Base-by-base conservation (phyloP, 2,888 invertebrate species). In the Melinaea marsaeus region DNA sequence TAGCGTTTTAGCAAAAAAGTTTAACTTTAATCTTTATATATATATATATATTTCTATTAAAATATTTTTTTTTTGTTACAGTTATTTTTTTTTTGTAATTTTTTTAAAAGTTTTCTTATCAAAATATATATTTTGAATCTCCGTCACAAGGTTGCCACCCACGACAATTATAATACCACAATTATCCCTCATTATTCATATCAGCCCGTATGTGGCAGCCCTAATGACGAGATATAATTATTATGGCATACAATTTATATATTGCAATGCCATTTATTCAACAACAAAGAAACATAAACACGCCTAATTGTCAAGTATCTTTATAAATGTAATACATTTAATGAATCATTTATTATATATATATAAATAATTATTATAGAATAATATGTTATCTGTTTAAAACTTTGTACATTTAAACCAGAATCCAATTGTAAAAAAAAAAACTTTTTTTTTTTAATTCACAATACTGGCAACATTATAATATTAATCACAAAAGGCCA, bases 271-370 rank as follows among this genome's bases (percentile, higher is more conserved):
- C 51, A 51, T 51, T 51, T 32, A 51, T 3, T 9, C 0, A 7
- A 51, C 51, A 51, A 51, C 51, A 51, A 51, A 51, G 51, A 51
- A 51, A 51, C 51, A 51, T 51, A 51, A 51, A 51, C 48, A 13
- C 13, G 6, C 7, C 32, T 51, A 32, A 32, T 51, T 32, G 32
- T 51, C 9, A 51, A 51, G 32, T 51, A 9, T 42, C 42, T 9
- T 37, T 37, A 7, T 37, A 37, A 37, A 37, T 37, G 7, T 37
- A 32, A 51, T 32, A 51, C 5, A 32, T n/a, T 32, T 32, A 32
- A 51, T 51, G 51, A 51, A 51, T 32, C 32, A 51, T 51, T 51
- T 51, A 51, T 51, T 2, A 13, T 32, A n/a, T 42, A 9, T 7
- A 42, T n/a, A 22, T 22, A 22, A 22, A 22, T 22, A 22, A 22